A percentile compares a stretch with the other conserved stretches of the same genome.
These are phyloP conservation scores for Trachelus tabidus DNA, from an alignment of 2,888 invertebrate genomes.

Conservation along the genomic window DNA sequence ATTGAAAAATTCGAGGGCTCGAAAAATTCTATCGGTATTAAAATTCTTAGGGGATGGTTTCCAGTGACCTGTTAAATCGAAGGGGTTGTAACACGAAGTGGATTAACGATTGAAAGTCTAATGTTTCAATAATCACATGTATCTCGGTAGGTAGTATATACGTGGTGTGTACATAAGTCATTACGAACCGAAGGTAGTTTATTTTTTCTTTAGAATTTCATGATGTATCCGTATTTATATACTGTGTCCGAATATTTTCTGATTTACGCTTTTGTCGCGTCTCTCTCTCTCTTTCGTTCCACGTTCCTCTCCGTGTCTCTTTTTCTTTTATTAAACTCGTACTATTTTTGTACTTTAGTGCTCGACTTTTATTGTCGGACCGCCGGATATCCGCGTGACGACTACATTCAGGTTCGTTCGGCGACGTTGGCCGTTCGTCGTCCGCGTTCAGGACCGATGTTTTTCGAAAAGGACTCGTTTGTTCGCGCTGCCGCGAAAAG, in stretches of 20 bases:
- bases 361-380: conserved; percentile 21
- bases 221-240: neutral
- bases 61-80: neutral
- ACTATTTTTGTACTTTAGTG: conserved; percentile 35
- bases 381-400: conserved; percentile 14
- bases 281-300: neutral
- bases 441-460: conserved; percentile 34
- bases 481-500: conserved; percentile 33
- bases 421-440: neutral
- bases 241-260: neutral
- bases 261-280: neutral
- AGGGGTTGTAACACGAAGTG: too few species aligned
- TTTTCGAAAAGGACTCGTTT: conserved; percentile 38
- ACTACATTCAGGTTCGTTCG: neutral
- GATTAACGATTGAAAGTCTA: neutral
- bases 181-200: neutral
- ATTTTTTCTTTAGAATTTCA: neutral
- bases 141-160: neutral
- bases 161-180: neutral
- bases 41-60: neutral
- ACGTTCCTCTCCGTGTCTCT: neutral
- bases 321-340: neutral
- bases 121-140: neutral
- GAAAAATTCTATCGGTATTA: neutral
- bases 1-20: neutral